Percentiles rank a stretch among this genome's conserved stretches.
Evolutionary conservation across 2,113 vertebrate genomes (phyloP).

Genomic region (Centropus unirufus): DNA sequence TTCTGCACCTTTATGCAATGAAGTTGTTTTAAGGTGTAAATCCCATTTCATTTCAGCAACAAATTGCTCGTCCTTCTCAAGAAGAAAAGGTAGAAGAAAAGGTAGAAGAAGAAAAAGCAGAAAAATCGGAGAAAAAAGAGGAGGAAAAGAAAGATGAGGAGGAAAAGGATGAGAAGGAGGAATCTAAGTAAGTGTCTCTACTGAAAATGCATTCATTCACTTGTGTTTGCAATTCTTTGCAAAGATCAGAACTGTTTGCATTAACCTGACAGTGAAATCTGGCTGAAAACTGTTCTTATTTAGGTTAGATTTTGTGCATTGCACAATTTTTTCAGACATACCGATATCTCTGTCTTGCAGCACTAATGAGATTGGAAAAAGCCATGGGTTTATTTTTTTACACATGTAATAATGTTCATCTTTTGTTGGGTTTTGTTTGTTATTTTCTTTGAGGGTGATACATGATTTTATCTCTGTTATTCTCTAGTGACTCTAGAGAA

Average conservation of each 20-base stretch:
- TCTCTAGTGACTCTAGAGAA: neutral
- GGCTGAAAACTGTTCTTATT: neutral
- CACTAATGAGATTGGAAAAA: neutral
- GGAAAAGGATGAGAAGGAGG: conserved; percentile 98
- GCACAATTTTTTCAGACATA: neutral
- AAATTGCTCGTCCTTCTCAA: conserved; percentile 94
- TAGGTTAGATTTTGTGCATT: neutral
- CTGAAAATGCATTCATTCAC: neutral
- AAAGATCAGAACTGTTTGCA: neutral
- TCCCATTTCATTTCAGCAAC: conserved; percentile 79
- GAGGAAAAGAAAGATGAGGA: conserved; percentile 99
- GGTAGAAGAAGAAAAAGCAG: conserved; percentile 92
- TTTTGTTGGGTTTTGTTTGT: neutral
- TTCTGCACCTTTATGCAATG: neutral
- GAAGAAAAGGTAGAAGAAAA: conserved; percentile 98
- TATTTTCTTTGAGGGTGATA: neutral
- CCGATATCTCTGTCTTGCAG: neutral
- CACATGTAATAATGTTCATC: neutral
- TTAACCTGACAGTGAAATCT: neutral
- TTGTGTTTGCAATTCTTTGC: neutral
- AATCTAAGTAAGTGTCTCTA: conserved; percentile 85
- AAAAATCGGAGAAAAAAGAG: conserved; percentile 96
- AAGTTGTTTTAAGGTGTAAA: neutral
- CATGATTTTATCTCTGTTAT: neutral
- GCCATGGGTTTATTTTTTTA: neutral